A percentile compares a stretch with the other conserved stretches of the same genome.
Conservation (phyloP, 2,113 vertebrate species). For the Parus major region DNA sequence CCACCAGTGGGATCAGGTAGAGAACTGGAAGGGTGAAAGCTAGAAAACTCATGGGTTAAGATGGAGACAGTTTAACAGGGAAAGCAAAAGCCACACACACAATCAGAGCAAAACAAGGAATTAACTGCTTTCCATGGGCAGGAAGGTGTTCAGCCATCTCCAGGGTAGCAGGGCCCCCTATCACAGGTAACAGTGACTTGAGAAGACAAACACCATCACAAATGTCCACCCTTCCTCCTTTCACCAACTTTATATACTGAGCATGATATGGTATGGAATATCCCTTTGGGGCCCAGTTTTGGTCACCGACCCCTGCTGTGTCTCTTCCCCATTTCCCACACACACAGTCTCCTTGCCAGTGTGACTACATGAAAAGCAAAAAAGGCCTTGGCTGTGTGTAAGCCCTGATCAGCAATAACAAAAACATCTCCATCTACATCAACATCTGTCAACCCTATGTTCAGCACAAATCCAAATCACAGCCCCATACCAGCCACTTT, state of each 20-base stretch:
- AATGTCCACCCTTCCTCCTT: not conserved
- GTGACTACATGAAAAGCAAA: not conserved
- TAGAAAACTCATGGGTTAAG: not conserved
- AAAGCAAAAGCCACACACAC: not conserved
- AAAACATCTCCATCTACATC: not conserved
- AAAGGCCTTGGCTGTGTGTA: not conserved
- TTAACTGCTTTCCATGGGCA: not conserved
- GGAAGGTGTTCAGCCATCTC: not conserved
- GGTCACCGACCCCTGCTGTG: not conserved
- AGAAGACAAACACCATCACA: not conserved
- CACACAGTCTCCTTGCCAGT: rapidly evolving
- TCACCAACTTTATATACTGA: not conserved
- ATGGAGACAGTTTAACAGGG: not conserved
- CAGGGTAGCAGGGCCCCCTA: not conserved
- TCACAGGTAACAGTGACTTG: not conserved
- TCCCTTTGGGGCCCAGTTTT: not conserved
- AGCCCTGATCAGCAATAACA: not conserved
- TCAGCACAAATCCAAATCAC: not conserved
- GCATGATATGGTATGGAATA: not conserved
- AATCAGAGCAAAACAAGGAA: not conserved
- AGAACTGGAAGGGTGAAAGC: not conserved
- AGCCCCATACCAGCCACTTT: not conserved
- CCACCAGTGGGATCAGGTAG: not conserved
- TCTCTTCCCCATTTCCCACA: not conserved
- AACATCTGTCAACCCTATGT: not conserved